phyloP scores from a whole-genome alignment of 1,140 invertebrate species.

The Drosophila nannoptera region DNA sequence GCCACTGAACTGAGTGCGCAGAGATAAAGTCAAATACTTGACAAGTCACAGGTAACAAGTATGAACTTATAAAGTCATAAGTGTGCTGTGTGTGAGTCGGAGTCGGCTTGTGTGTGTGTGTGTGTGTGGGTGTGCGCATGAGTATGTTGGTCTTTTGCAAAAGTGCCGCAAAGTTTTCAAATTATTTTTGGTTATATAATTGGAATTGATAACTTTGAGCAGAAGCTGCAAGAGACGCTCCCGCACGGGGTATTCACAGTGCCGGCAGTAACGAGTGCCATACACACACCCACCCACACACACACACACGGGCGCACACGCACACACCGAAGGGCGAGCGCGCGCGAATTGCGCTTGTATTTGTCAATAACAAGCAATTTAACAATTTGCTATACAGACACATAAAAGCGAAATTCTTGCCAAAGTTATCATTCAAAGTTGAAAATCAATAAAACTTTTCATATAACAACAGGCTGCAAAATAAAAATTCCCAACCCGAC shows the following conservation, averaged over 20 bases:
- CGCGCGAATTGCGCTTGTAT: slow-evolving; percentile 54
- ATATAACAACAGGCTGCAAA: slow-evolving; percentile 47
- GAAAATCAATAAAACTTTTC: slow-evolving; percentile 77
- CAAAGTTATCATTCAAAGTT: slow-evolving; percentile 77
- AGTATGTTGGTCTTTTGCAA: slow-evolving; percentile 59
- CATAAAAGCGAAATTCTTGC: slow-evolving; percentile 66
- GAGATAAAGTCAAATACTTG: slow-evolving; percentile 77
- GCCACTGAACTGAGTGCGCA: slow-evolving; percentile 49
- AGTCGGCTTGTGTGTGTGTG: slow-evolving; percentile 9
- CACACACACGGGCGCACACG: slow-evolving; percentile 2
- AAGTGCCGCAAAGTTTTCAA: slow-evolving; percentile 75
- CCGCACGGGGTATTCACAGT: slow-evolving; percentile 1
- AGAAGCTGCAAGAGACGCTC: slow-evolving; percentile 32
- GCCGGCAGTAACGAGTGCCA: slow-evolving; percentile 37
- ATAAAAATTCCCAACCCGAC: slow-evolving; percentile 16
- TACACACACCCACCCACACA: slow-evolving; percentile 6
- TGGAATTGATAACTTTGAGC: slow-evolving; percentile 76
- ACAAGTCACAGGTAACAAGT: slow-evolving; percentile 77
- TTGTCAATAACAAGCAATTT: slow-evolving; percentile 77
- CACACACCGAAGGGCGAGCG: too few species aligned
- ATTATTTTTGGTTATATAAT: slow-evolving; percentile 78
- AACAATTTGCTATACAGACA: slow-evolving; percentile 63
- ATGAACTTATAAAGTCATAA: slow-evolving; percentile 71
- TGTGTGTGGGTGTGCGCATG: slow-evolving; percentile 21
- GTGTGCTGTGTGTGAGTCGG: slow-evolving; percentile 30